Percentiles rank a stretch among this genome's conserved stretches.
These are phyloP conservation scores for Helogale parvula DNA, from an alignment of 2,113 vertebrate species.

Conservation along the genomic window DNA sequence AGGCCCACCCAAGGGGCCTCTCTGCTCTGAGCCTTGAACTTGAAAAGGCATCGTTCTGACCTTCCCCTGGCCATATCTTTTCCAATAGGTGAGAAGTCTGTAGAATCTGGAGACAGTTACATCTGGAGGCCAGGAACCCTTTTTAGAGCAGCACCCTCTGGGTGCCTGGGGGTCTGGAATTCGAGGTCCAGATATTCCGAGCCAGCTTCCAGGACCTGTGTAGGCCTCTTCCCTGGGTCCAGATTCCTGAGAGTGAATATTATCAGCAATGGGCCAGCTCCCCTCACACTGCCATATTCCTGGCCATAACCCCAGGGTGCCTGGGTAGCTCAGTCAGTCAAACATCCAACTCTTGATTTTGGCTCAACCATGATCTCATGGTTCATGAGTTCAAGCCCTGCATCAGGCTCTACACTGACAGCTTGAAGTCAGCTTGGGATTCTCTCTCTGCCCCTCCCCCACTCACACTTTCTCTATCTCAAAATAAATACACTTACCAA, in stretches of 20 bases:
- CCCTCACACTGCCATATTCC: not conserved
- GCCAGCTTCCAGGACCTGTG: not conserved
- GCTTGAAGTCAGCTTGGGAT: too few species aligned
- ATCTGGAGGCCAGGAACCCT: not conserved
- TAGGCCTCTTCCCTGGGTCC: not conserved
- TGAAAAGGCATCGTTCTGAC: not conserved
- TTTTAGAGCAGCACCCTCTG: not conserved
- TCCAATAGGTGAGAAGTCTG: not conserved
- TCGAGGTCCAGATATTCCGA: not conserved
- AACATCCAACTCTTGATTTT: too few species aligned
- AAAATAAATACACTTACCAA: too few species aligned
- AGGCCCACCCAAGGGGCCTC: not conserved
- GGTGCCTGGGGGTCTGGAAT: not conserved
- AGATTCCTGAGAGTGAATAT: not conserved
- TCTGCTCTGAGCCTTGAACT: not conserved
- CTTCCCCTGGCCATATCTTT: not conserved
- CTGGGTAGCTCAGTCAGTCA: too few species aligned
- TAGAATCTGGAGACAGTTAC: not conserved
- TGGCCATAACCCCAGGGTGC: too few species aligned
- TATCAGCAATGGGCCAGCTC: not conserved
- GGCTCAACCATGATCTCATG: too few species aligned
- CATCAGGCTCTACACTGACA: too few species aligned
- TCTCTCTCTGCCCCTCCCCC: too few species aligned
- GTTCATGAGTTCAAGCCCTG: too few species aligned
- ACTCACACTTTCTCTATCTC: too few species aligned